These are phyloP conservation scores for Microplitis demolitor DNA, from an alignment of 1,140 invertebrate genomes.

Conservation along the genomic window DNA sequence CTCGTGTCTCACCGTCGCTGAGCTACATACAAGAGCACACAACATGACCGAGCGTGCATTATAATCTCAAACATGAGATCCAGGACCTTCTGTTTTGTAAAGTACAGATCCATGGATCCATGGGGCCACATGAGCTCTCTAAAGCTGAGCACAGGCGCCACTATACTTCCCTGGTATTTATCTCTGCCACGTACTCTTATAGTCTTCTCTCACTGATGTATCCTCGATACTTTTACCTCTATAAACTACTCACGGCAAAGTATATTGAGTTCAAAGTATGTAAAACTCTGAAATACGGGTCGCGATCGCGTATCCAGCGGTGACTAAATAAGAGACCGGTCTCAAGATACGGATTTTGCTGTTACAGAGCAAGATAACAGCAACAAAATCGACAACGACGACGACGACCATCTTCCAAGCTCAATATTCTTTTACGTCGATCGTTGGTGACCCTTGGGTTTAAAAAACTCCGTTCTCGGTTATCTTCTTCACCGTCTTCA, in stretches of 20 bases:
- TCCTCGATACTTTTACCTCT: neutral
- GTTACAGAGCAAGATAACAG: neutral
- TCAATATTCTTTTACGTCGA: no score
- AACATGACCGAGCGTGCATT: neutral
- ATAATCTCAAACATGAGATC: neutral
- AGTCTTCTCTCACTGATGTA: neutral
- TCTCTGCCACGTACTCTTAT: neutral
- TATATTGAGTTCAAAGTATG: no score
- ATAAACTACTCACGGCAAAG: neutral
- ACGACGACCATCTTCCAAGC: neutral
- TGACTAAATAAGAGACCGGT: no score
- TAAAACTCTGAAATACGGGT: no score
- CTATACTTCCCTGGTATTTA: neutral
- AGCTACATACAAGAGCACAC: neutral
- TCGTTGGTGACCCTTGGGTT: no score
- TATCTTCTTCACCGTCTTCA: no score
- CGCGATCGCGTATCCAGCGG: no score
- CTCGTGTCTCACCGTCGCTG: neutral
- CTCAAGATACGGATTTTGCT: no score
- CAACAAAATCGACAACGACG: neutral
- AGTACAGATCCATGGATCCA: neutral
- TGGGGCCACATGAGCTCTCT: no score
- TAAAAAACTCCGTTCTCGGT: no score
- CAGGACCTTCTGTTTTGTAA: neutral
- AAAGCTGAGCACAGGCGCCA: neutral